Conservation (phyloP, 2,888 invertebrate genomes). For the Tenthredo livida region DNA sequence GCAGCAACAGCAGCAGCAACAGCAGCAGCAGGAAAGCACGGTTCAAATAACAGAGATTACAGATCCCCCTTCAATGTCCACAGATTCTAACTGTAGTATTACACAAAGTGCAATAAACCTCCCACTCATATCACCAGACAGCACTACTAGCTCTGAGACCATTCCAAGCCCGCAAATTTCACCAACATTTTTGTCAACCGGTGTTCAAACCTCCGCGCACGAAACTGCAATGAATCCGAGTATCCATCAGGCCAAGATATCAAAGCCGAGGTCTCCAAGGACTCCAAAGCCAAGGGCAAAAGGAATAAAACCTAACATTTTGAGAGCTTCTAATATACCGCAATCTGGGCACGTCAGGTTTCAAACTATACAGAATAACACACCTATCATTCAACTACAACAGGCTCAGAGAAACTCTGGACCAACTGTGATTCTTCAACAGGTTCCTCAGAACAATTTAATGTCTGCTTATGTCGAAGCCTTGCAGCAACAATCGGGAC, state of each 20-base stretch:
- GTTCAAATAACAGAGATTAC: conserved; percentile 74
- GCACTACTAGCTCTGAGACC: conserved; percentile 61
- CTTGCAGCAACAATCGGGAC: conserved; percentile 85
- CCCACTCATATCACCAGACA: conserved; percentile 62
- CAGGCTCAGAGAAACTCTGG: conserved; percentile 78
- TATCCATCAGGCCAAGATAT: conserved; percentile 62
- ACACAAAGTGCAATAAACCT: conserved; percentile 60
- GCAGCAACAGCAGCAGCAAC: conserved; percentile 56
- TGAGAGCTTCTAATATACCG: conserved; percentile 66
- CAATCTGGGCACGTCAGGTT: conserved; percentile 64
- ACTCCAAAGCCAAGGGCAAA: conserved; percentile 68
- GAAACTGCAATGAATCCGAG: conserved; percentile 59
- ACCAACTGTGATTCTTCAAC: conserved; percentile 86
- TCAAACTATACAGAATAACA: conserved; percentile 74
- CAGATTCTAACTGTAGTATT: conserved; percentile 61
- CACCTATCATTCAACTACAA: conserved; percentile 82
- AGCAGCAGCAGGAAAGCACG: conserved; percentile 64
- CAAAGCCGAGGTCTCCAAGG: conserved; percentile 68
- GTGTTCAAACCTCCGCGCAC: conserved; percentile 60
- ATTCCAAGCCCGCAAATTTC: conserved; percentile 66
- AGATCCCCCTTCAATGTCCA: conserved; percentile 65
- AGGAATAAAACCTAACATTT: conserved; percentile 67
- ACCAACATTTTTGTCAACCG: conserved; percentile 62
- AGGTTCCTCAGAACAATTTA: conserved; percentile 81
- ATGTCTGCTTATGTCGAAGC: conserved; percentile 85